Evolutionary conservation across 2,113 vertebrate genomes (phyloP), one percentile per base, ranked within the genome.

Genomic region (Regulus satrapa): DNA sequence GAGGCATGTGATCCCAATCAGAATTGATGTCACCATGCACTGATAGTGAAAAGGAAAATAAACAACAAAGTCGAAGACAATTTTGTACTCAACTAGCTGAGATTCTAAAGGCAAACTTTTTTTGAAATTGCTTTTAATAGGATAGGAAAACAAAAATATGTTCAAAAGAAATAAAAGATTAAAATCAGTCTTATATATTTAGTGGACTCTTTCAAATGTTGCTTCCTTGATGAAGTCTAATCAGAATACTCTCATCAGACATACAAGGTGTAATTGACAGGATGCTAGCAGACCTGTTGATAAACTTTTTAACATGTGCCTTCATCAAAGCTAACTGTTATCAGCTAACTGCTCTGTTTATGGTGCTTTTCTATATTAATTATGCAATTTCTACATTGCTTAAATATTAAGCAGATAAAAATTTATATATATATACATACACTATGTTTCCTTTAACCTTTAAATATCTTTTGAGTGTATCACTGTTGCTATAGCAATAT

Each of bases 11-110:
- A 41, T 56, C 28, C 32, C 15, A 18, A 55, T 52, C 10, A 1
- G 2, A 15, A 15, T 0, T 49, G 19, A 51, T 43, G 29, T 8
- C 1, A 0, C 26, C 18, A 8, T 3, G 4, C 26, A 38, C 8
- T 23, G 16, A 10, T 4, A 63, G 18, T 17, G 38, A 76, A 55
- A 9, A 26, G 11, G 24, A 68, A 72, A 45, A 41, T 4, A 63
- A 45, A 15, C 6, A 52, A 81, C n/a, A n/a, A n/a, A n/a, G n/a
- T n/a, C n/a, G n/a, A 18, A 56, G 26, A 31, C 3, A 68, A 12
- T 38, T 68, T 54, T 38, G 12, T 45, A 64, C 14, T 4, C 1
- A 2, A 64, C 3, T 14, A 48, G 14, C 9, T 92, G 34, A 36
- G 21, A 43, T 68, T 9, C 4, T 54, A 68, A 79, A 54, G 46